phyloP scores from a whole-genome alignment of 1,140 invertebrate genomes.

The Orchestia grillus region DNA sequence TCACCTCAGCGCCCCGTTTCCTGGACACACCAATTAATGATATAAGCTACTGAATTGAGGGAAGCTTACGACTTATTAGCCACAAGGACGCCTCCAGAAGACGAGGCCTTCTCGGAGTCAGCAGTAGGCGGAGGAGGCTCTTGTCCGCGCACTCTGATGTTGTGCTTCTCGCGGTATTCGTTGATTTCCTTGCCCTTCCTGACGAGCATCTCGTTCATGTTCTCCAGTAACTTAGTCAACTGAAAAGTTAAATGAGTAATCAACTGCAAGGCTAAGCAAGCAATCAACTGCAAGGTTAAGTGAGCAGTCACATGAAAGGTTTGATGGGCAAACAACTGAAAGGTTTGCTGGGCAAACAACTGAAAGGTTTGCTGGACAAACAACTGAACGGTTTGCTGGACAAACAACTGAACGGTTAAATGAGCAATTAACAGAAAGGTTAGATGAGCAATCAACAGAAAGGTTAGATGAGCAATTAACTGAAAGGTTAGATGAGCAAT shows the following conservation, averaged over 20 bases:
- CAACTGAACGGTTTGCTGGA: too few relatives aligned
- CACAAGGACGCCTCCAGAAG: slow-evolving; percentile 41
- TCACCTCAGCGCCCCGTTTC: background rate
- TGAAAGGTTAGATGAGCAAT: too few relatives aligned
- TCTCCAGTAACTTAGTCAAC: slow-evolving; percentile 83
- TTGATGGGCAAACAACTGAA: too few relatives aligned
- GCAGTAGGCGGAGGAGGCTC: slow-evolving; percentile 64
- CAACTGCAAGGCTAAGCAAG: too few relatives aligned
- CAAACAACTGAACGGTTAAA: too few relatives aligned
- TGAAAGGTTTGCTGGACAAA: too few relatives aligned
- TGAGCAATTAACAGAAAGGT: too few relatives aligned
- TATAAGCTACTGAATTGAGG: background rate
- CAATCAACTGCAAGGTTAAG: too few relatives aligned
- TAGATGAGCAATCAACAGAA: too few relatives aligned
- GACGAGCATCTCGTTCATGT: slow-evolving; percentile 83
- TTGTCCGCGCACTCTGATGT: slow-evolving; percentile 78
- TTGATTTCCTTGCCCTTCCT: slow-evolving; percentile 93
- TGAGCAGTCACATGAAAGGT: too few relatives aligned
- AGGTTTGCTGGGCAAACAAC: too few relatives aligned
- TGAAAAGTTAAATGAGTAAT: slow-evolving; percentile 70
- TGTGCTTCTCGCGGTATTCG: slow-evolving; percentile 91
- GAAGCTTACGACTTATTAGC: slow-evolving; percentile 51
- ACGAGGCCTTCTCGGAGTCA: slow-evolving; percentile 19
- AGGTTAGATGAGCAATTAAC: too few relatives aligned
- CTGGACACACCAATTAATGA: background rate